A percentile compares a stretch with the other conserved stretches of the same genome.
Evolutionary conservation across 2,797 vertebrate genomes (phyloP).

Genomic region (Melanotaenia pygmaea): DNA sequence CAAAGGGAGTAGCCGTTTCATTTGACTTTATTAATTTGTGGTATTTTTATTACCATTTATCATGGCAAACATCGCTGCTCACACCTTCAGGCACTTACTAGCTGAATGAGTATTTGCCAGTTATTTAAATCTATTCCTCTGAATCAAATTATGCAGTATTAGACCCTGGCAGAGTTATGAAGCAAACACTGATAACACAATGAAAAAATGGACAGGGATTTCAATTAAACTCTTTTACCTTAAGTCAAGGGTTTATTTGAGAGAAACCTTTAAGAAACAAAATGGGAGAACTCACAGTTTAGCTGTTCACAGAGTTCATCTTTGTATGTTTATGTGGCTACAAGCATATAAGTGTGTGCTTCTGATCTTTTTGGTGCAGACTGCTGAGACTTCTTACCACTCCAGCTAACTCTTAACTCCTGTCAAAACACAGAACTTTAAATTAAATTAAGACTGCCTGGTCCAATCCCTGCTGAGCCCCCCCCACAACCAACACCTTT

Average conservation of each 20-base stretch:
- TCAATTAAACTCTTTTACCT: constrained; percentile 9
- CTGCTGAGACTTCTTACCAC: constrained; percentile 79
- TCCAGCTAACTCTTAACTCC: constrained; percentile 87
- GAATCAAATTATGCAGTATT: constrained; percentile 63
- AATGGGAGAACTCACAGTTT: neutral
- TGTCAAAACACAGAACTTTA: constrained; percentile 87
- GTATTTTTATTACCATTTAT: constrained; percentile 61
- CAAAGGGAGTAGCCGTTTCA: constrained; percentile 45
- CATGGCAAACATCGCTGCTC: constrained; percentile 41
- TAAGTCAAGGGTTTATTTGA: constrained; percentile 32
- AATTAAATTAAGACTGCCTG: constrained; percentile 94
- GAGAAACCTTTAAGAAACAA: constrained; percentile 19
- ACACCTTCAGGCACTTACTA: constrained; percentile 52
- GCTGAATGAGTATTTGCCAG: constrained; percentile 23
- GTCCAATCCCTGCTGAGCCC: constrained; percentile 76
- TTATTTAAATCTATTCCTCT: constrained; percentile 62
- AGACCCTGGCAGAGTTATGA: constrained; percentile 49
- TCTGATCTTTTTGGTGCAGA: constrained; percentile 67
- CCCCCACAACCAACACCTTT: constrained; percentile 60
- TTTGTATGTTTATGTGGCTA: constrained; percentile 13
- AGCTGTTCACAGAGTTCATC: constrained; percentile 5
- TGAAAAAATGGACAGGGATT: constrained; percentile 19
- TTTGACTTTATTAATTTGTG: constrained; percentile 67
- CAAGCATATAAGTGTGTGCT: constrained; percentile 55
- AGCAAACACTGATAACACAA: constrained; percentile 42